A percentile compares a stretch with the other conserved stretches of the same genome.
Evolutionary conservation across 1,140 invertebrate genomes (phyloP).

Genomic region (Bicyclus anynana): DNA sequence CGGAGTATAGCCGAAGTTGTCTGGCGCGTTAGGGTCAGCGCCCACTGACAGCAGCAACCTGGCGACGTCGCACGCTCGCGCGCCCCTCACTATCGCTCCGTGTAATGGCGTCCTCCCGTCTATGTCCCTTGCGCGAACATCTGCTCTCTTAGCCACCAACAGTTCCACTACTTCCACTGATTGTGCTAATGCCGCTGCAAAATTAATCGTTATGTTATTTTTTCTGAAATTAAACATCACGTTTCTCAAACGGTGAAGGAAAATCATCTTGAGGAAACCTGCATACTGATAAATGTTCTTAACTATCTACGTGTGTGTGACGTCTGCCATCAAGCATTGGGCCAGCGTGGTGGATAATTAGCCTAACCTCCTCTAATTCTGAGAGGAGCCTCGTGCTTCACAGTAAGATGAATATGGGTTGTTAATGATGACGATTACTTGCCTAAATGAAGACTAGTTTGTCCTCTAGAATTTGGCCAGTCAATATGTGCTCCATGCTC

Average conservation of each 20-base stretch:
- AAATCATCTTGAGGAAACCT: too few relatives aligned
- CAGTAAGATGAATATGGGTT: too few relatives aligned
- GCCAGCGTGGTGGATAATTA: too few relatives aligned
- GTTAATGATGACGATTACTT: too few relatives aligned
- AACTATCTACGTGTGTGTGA: too few relatives aligned
- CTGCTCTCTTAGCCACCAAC: slow-evolving; percentile 80
- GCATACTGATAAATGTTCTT: too few relatives aligned
- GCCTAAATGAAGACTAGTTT: slow-evolving; percentile 86
- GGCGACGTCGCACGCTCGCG: slow-evolving; percentile 84
- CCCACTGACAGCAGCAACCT: slow-evolving; percentile 81
- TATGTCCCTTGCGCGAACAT: slow-evolving; percentile 80
- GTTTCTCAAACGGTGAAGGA: too few relatives aligned
- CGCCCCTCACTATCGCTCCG: slow-evolving; percentile 86
- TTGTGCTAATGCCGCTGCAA: slow-evolving; percentile 84
- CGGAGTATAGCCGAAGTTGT: slow-evolving; percentile 88
- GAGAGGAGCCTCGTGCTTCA: too few relatives aligned
- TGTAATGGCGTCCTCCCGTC: slow-evolving; percentile 88
- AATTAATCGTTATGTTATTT: too few relatives aligned
- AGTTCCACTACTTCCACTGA: slow-evolving; percentile 84
- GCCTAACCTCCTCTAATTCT: too few relatives aligned
- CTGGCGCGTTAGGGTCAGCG: slow-evolving; percentile 86
- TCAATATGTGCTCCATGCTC: slow-evolving; percentile 84
- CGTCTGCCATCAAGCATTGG: too few relatives aligned
- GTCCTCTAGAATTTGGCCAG: slow-evolving; percentile 83
- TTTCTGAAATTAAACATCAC: too few relatives aligned